A percentile compares a stretch with the other conserved stretches of the same genome.
phyloP scores from a whole-genome alignment of 2,113 vertebrate species.

The Pollimyrus isidori region DNA sequence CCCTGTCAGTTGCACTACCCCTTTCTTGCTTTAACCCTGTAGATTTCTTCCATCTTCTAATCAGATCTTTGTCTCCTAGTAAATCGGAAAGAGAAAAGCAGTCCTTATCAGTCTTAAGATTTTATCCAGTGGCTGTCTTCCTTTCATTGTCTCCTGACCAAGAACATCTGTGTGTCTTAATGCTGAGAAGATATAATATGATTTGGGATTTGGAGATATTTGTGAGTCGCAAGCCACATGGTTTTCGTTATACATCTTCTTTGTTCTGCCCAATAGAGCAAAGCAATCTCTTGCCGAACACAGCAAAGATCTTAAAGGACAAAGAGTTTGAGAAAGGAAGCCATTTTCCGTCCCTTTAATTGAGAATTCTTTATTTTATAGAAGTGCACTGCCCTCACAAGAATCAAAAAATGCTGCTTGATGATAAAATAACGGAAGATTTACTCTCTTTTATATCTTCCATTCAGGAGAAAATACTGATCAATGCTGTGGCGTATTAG shows the following conservation, averaged over 20 bases:
- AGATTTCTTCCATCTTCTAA: slow-evolving; percentile 16
- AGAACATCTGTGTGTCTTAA: slow-evolving; percentile 27
- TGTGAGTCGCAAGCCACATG: background rate
- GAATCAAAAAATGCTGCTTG: background rate
- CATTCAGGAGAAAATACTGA: background rate
- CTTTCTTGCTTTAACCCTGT: background rate
- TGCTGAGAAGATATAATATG: slow-evolving; percentile 23
- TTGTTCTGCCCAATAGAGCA: slow-evolving; percentile 32
- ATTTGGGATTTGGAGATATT: slow-evolving; percentile 27
- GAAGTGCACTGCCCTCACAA: background rate
- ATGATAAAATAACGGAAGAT: background rate
- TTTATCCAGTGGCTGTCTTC: slow-evolving; percentile 7
- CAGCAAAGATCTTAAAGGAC: slow-evolving; percentile 12
- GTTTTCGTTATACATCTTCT: slow-evolving; percentile 21
- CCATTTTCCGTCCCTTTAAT: background rate
- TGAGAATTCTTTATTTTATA: background rate
- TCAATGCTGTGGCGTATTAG: background rate
- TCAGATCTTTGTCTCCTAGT: slow-evolving; percentile 18
- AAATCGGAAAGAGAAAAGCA: slow-evolving; percentile 15
- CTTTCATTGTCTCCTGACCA: slow-evolving; percentile 1
- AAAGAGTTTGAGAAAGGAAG: background rate
- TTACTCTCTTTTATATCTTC: background rate
- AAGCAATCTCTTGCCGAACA: slow-evolving; percentile 30
- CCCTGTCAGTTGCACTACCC: background rate
- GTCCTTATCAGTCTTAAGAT: slow-evolving; percentile 21